phyloP scores from a whole-genome alignment of 2,888 invertebrate genomes.

The Diogma glabrata region DNA sequence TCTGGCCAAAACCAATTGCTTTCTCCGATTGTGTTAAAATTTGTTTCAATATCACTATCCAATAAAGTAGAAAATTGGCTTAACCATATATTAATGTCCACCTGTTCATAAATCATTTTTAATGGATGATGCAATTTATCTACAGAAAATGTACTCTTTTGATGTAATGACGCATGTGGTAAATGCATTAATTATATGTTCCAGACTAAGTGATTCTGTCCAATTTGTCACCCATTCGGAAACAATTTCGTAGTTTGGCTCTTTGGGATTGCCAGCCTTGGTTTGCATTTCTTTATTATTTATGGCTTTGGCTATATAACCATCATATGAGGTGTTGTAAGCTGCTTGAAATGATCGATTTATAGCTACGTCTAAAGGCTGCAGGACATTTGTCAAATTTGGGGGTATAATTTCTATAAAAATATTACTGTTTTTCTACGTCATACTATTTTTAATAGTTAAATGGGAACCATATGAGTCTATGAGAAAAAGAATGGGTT shows the following conservation, averaged over 20 bases:
- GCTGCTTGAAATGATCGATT: neutral
- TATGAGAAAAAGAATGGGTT: neutral
- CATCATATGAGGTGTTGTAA: neutral
- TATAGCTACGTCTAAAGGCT: neutral
- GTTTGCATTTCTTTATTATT: neutral
- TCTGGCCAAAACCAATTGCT: neutral
- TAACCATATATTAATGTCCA: neutral
- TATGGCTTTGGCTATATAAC: neutral
- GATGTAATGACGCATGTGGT: neutral
- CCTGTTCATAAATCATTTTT: neutral
- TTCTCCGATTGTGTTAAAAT: no score
- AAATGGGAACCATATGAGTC: neutral
- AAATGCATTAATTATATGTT: neutral
- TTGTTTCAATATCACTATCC: neutral
- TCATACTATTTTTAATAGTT: neutral
- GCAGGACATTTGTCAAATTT: neutral
- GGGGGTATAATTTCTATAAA: neutral
- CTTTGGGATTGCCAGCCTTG: neutral
- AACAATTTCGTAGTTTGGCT: neutral
- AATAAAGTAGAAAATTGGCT: neutral
- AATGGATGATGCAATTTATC: neutral
- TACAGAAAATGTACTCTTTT: neutral
- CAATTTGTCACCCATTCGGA: neutral
- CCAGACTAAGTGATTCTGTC: neutral
- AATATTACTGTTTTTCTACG: neutral